A percentile compares a stretch with the other conserved stretches of the same genome.
Conservation (phyloP, 2,888 invertebrate genomes). For the Steinernema hermaphroditum region DNA sequence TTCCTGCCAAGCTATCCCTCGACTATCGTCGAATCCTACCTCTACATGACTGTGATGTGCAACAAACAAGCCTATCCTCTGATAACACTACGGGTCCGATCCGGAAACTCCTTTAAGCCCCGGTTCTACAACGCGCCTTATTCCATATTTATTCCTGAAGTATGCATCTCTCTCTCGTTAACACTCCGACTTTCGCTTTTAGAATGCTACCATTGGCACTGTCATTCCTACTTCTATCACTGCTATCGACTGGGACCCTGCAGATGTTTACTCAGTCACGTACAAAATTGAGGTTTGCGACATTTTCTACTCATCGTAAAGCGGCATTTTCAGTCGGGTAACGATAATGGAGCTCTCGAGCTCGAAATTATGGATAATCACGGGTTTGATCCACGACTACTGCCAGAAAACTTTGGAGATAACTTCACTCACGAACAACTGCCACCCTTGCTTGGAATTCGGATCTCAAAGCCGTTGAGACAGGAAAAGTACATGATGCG, state of each 20-base stretch:
- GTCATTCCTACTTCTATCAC: slow-evolving; percentile 55
- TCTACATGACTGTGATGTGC: slow-evolving; percentile 60
- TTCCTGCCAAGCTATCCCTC: slow-evolving; percentile 57
- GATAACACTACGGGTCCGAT: slow-evolving; percentile 54
- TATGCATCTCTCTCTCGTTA: slow-evolving; percentile 30
- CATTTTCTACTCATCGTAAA: too few relatives aligned
- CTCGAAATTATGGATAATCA: slow-evolving; percentile 24
- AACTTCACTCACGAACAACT: background rate
- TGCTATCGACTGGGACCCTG: slow-evolving; percentile 62
- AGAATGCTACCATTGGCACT: slow-evolving; percentile 45
- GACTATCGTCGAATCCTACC: slow-evolving; percentile 51
- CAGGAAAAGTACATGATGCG: slow-evolving; percentile 7
- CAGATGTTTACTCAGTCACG: slow-evolving; percentile 47
- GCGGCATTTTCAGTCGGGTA: slow-evolving; percentile 15
- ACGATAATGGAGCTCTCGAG: slow-evolving; percentile 37
- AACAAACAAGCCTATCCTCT: slow-evolving; percentile 60
- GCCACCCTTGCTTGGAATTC: background rate
- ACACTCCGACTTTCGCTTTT: background rate
- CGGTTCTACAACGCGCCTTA: slow-evolving; percentile 59
- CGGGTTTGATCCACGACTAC: slow-evolving; percentile 1
- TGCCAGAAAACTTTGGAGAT: slow-evolving; percentile 1
- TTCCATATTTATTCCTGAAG: slow-evolving; percentile 48
- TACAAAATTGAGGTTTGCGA: slow-evolving; percentile 50
- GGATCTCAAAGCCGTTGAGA: background rate
- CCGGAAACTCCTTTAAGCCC: slow-evolving; percentile 55